Conservation (phyloP, 53 echinoderm and acorn worm genomes). For the Mesocentrotus franciscanus region DNA sequence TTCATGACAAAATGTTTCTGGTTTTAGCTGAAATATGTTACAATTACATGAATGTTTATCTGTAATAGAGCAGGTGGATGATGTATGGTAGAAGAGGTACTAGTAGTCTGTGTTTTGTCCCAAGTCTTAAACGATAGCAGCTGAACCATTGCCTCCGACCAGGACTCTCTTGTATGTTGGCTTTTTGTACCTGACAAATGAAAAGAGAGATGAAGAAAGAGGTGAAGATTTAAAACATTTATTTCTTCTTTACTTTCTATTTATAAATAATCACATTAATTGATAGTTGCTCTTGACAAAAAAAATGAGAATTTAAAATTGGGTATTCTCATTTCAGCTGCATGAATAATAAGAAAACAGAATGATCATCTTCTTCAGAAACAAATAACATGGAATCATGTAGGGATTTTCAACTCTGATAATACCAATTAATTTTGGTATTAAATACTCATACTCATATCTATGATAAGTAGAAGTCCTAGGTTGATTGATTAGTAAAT, state of each 20-base stretch:
- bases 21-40: neutral
- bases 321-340: neutral
- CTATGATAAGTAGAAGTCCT: too few relatives aligned
- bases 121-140: neutral
- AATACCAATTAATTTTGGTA: too few relatives aligned
- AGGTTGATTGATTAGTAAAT: too few relatives aligned
- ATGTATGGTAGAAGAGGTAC: neutral
- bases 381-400: neutral
- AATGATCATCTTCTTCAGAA: neutral
- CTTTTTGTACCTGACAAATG: constrained; percentile 49
- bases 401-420: neutral
- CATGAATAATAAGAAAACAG: neutral
- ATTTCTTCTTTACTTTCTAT: neutral
- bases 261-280: neutral
- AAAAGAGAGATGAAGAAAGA: neutral
- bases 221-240: neutral
- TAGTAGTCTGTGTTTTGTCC: neutral
- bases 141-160: neutral
- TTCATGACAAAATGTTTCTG: neutral
- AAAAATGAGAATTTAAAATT: neutral
- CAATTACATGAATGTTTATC: neutral
- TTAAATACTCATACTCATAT: too few relatives aligned
- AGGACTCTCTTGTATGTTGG: constrained; percentile 43
- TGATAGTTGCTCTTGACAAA: neutral
- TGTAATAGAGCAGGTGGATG: neutral